A percentile compares a stretch with the other conserved stretches of the same genome.
phyloP scores from a whole-genome alignment of 2,113 vertebrate genomes.

The Mobula birostris region DNA sequence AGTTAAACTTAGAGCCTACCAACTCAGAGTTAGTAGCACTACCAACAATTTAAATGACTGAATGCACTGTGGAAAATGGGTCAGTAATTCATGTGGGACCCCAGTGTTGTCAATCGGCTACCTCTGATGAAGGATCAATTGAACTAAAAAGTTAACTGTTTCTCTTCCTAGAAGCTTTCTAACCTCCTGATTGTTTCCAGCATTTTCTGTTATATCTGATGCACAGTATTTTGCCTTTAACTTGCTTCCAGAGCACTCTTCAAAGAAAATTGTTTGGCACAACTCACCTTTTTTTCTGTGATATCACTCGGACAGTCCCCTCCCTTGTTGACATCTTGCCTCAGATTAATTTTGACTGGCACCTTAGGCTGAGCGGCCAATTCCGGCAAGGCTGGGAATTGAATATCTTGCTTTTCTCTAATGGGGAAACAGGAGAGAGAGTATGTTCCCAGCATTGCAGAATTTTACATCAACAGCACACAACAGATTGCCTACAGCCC shows the following conservation, averaged over 20 bases:
- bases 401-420: background rate
- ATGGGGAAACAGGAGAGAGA: background rate
- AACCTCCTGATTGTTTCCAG: too few relatives aligned
- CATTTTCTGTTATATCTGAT: too few relatives aligned
- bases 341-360: background rate
- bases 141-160: too few relatives aligned
- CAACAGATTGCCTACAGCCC: background rate
- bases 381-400: too few relatives aligned
- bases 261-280: background rate
- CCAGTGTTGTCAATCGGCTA: background rate
- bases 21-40: too few relatives aligned
- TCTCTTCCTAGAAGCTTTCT: too few relatives aligned
- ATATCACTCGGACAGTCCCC: constrained; percentile 49
- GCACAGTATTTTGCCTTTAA: too few relatives aligned
- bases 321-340: constrained; percentile 32
- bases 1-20: too few relatives aligned
- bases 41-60: too few relatives aligned
- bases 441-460: background rate
- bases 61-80: background rate
- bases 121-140: too few relatives aligned
- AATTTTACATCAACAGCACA: background rate
- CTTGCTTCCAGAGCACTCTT: background rate
- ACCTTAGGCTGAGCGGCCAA: background rate
- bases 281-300: constrained; percentile 66
- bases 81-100: background rate